phyloP scores from a whole-genome alignment of 2,797 vertebrate species.

The Anomalospiza imberbis region DNA sequence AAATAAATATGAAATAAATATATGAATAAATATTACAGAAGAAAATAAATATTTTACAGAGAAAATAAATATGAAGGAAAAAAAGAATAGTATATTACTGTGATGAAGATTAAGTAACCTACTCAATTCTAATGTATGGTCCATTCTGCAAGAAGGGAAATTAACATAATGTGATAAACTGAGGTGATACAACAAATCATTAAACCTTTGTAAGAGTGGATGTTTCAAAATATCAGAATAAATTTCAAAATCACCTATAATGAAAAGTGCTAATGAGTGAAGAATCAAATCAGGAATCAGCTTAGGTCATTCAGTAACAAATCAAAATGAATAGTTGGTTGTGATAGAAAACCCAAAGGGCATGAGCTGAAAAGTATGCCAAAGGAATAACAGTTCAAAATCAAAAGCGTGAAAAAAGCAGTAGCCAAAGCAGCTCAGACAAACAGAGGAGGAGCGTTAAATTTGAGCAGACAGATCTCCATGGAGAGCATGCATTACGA shows the following conservation, averaged over 20 bases:
- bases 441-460: background rate
- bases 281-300: conserved; percentile 9
- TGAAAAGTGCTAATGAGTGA: conserved; percentile 21
- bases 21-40: too few relatives aligned
- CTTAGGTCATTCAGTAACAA: background rate
- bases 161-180: conserved; percentile 37
- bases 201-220: conserved; percentile 5
- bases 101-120: conserved; percentile 43
- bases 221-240: conserved; percentile 2
- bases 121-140: background rate
- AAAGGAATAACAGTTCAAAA: conserved; percentile 18
- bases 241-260: conserved; percentile 16
- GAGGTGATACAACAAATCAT: conserved; percentile 31
- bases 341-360: conserved; percentile 4
- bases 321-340: background rate
- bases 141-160: conserved; percentile 14
- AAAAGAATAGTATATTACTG: background rate
- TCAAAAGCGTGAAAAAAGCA: conserved; percentile 12
- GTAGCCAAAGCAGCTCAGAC: background rate
- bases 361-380: background rate
- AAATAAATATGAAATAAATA: background rate
- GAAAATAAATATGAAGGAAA: background rate
- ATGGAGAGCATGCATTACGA: conserved; percentile 7
- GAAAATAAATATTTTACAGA: too few relatives aligned
- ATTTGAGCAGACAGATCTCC: conserved; percentile 14